phyloP scores from a whole-genome alignment of 2,888 invertebrate species.

The Macrosoma leucophasiata region DNA sequence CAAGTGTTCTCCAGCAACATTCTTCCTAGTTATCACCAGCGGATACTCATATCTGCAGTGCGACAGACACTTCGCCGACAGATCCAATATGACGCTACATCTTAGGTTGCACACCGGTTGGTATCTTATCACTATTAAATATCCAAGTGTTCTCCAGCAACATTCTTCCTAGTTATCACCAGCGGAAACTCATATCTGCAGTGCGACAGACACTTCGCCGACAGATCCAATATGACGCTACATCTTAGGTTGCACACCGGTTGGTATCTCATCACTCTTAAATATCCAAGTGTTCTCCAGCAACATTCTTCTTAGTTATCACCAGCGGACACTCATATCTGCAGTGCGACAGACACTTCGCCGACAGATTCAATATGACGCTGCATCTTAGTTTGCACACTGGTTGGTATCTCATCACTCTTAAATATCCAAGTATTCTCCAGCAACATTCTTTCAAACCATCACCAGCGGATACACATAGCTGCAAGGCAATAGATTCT shows the following conservation, averaged over 20 bases:
- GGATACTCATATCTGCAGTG: conserved; percentile 87
- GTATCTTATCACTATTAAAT: conserved; percentile 1
- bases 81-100: conserved; percentile 90
- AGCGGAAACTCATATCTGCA: conserved; percentile 85
- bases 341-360: neutral
- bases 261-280: conserved; percentile 28
- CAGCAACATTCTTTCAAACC: conserved; percentile 88
- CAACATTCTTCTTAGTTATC: conserved; percentile 89
- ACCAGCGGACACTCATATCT: conserved; percentile 86
- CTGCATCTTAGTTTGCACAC: conserved; percentile 36
- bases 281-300: conserved; percentile 76
- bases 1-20: conserved; percentile 84
- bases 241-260: conserved; percentile 87
- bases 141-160: conserved; percentile 81
- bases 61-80: conserved; percentile 87
- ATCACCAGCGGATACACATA: conserved; percentile 89
- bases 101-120: conserved; percentile 84
- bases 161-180: conserved; percentile 89
- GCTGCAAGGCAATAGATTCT: conserved; percentile 24
- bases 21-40: conserved; percentile 87
- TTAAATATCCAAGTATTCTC: too few relatives aligned
- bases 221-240: conserved; percentile 89
- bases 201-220: conserved; percentile 88
- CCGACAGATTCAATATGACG: neutral
- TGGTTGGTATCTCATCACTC: too few relatives aligned